Conservation (phyloP, 1,140 invertebrate genomes). For the Euborellia annulipes region DNA sequence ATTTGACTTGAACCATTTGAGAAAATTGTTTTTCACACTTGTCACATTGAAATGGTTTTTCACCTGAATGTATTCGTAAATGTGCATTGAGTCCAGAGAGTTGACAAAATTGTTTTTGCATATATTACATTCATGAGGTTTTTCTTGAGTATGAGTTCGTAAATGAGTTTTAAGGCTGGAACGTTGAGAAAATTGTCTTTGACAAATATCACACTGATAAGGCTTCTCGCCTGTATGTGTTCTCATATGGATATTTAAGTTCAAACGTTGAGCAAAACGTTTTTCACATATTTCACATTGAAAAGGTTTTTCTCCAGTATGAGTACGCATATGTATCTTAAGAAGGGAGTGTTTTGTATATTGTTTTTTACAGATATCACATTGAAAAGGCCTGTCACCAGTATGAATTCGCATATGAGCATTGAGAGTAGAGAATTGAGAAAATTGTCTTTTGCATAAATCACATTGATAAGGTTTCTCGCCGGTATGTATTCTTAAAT, state of each 20-base stretch:
- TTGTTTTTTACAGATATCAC: no score
- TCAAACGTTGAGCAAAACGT: no score
- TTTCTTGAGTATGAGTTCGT: constrained; percentile 36
- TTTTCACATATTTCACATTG: no score
- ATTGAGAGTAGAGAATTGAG: no score
- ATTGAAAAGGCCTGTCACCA: no score
- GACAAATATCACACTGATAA: constrained; percentile 32
- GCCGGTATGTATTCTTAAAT: no score
- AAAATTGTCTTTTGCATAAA: no score
- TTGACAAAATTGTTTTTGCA: constrained; percentile 36
- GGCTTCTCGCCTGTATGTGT: constrained; percentile 54
- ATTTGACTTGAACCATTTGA: constrained; percentile 21
- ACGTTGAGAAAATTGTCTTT: constrained; percentile 34
- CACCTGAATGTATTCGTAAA: constrained; percentile 23
- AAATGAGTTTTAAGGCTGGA: constrained; percentile 38
- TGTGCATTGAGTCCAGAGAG: constrained; percentile 21
- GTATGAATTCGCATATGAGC: no score
- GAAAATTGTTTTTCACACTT: constrained; percentile 40
- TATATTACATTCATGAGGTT: constrained; percentile 36
- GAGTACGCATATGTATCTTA: no score
- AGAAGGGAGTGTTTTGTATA: no score
- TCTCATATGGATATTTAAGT: constrained; percentile 32
- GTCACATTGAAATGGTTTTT: constrained; percentile 25
- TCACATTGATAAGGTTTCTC: no score
- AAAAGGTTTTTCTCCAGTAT: no score